A percentile compares a stretch with the other conserved stretches of the same genome.
These are phyloP conservation scores for Irena cyanogastra DNA, from an alignment of 2,113 vertebrate species.

Conservation along the genomic window DNA sequence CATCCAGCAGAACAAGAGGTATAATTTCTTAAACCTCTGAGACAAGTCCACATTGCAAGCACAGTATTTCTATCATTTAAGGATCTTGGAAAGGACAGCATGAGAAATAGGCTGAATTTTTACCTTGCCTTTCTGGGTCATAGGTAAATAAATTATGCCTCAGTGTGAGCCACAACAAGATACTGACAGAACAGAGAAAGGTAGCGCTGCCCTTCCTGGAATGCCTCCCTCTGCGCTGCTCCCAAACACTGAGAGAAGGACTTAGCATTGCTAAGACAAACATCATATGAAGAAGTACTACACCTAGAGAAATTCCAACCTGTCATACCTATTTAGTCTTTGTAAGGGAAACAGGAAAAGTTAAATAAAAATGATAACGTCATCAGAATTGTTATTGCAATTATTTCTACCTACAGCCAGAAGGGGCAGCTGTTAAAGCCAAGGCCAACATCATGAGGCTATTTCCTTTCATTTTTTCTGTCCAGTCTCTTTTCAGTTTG, in stretches of 20 bases:
- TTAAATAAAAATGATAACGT: neutral
- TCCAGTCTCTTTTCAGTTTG: neutral
- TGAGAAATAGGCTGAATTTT: slow-evolving; percentile 14
- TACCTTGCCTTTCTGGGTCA: neutral
- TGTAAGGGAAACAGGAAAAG: neutral
- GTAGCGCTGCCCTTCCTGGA: neutral
- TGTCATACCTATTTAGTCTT: neutral
- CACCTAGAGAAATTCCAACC: neutral
- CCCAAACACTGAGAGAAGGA: neutral
- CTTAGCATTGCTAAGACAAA: neutral
- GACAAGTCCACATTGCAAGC: neutral
- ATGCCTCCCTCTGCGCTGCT: neutral
- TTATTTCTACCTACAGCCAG: neutral
- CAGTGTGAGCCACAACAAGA: neutral
- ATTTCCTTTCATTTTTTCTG: neutral
- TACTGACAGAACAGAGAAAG: neutral
- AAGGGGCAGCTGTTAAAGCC: neutral
- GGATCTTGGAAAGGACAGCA: neutral
- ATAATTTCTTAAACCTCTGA: neutral
- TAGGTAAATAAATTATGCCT: neutral
- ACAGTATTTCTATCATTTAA: neutral
- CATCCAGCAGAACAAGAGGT: neutral
- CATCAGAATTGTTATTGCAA: neutral
- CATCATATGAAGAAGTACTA: neutral
- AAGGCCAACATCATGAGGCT: neutral